These are phyloP conservation scores for Amphilophus citrinellus DNA, from an alignment of 2,113 vertebrate species.

Conservation along the genomic window DNA sequence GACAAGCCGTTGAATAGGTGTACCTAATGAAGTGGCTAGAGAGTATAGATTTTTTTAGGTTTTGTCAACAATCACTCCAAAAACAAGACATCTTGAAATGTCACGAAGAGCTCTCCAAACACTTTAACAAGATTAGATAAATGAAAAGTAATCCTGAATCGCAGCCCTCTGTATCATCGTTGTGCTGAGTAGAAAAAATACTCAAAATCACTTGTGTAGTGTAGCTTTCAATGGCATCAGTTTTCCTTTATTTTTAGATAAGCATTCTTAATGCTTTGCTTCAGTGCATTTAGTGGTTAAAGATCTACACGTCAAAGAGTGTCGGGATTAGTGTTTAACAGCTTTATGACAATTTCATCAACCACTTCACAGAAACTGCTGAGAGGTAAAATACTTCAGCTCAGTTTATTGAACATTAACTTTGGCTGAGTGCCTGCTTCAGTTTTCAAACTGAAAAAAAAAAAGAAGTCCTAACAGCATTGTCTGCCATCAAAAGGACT, in stretches of 20 bases:
- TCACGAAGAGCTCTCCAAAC: background rate
- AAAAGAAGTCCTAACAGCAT: background rate
- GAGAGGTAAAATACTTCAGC: conserved; percentile 8
- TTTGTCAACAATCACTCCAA: background rate
- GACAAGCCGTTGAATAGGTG: background rate
- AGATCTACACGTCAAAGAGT: conserved; percentile 64
- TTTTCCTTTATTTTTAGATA: conserved; percentile 20
- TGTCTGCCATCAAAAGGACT: background rate
- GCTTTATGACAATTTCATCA: conserved; percentile 51
- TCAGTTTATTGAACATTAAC: conserved; percentile 65
- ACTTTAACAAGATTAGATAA: background rate
- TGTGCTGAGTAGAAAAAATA: background rate
- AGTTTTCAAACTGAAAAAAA: background rate
- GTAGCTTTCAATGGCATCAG: background rate
- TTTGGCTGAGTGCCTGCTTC: background rate
- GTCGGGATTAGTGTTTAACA: conserved; percentile 77
- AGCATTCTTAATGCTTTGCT: background rate
- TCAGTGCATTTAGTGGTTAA: conserved; percentile 49
- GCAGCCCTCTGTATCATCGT: background rate
- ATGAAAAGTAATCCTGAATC: background rate
- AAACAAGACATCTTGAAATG: background rate
- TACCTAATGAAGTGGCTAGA: background rate
- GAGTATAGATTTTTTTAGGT: background rate
- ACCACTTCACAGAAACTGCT: conserved; percentile 40
- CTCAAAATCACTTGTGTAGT: background rate